phyloP scores from a whole-genome alignment of 2,113 vertebrate species.

The Sisor rabdophorus region DNA sequence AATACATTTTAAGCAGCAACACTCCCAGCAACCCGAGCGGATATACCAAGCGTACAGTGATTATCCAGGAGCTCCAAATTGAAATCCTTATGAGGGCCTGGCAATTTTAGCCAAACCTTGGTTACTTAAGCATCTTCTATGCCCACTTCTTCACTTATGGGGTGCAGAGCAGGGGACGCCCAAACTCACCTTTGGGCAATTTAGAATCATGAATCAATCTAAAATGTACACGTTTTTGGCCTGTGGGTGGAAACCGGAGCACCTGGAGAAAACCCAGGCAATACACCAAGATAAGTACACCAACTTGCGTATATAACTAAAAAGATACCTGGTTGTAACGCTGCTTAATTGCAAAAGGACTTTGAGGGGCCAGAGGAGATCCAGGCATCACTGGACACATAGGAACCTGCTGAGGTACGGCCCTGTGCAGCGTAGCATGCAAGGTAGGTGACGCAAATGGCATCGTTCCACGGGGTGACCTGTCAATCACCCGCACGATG shows the following conservation, averaged over 20 bases:
- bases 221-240: too few species aligned
- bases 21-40: neutral
- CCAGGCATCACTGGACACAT: constrained; percentile 60
- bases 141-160: too few species aligned
- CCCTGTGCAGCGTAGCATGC: constrained; percentile 60
- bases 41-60: neutral
- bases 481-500: constrained; percentile 74
- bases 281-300: too few species aligned
- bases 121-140: too few species aligned
- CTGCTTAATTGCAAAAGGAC: constrained; percentile 59
- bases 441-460: constrained; percentile 58
- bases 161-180: too few species aligned
- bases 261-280: too few species aligned
- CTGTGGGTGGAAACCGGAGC: too few species aligned
- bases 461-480: constrained; percentile 55
- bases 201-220: too few species aligned
- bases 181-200: too few species aligned
- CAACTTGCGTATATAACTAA: neutral
- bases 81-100: too few species aligned
- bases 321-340: constrained; percentile 63
- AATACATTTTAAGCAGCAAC: neutral
- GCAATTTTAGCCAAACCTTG: too few species aligned
- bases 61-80: neutral
- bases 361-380: constrained; percentile 60
- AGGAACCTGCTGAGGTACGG: constrained; percentile 64